Conservation (phyloP, 2,888 invertebrate genomes). For the Oxyteleia sp. region DNA sequence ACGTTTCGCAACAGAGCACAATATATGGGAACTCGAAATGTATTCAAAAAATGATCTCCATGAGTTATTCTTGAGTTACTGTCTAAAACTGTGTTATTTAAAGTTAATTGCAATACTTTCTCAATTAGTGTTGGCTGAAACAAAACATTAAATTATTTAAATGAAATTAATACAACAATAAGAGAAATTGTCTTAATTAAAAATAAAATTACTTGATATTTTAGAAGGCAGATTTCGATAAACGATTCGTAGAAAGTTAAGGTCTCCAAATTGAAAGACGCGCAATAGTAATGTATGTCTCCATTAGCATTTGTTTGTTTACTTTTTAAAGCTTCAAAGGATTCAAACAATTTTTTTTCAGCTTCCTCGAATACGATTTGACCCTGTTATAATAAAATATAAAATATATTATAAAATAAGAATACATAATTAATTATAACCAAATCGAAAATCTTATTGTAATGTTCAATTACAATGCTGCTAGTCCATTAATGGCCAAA, state of each 20-base stretch:
- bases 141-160: conserved; percentile 2
- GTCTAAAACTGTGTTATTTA: conserved; percentile 2
- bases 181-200: too few species aligned
- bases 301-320: not conserved
- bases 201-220: conserved; percentile 26
- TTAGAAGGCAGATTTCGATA: conserved; percentile 21
- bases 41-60: conserved; percentile 85
- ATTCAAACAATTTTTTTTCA: too few species aligned
- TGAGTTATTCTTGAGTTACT: conserved; percentile 71
- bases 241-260: conserved; percentile 12
- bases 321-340: too few species aligned
- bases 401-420: too few species aligned
- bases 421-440: too few species aligned
- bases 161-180: too few species aligned
- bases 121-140: conserved; percentile 64
- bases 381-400: too few species aligned
- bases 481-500: too few species aligned
- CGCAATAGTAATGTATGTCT: conserved; percentile 1
- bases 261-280: conserved; percentile 15
- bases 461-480: too few species aligned
- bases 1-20: conserved; percentile 78
- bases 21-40: conserved; percentile 82
- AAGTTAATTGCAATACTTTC: conserved; percentile 72
- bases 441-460: too few species aligned
- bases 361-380: too few species aligned